Evolutionary conservation across 2,113 vertebrate genomes (phyloP), one percentile per base, ranked within the genome.

Genomic region (Porphyrio hochstetteri): DNA sequence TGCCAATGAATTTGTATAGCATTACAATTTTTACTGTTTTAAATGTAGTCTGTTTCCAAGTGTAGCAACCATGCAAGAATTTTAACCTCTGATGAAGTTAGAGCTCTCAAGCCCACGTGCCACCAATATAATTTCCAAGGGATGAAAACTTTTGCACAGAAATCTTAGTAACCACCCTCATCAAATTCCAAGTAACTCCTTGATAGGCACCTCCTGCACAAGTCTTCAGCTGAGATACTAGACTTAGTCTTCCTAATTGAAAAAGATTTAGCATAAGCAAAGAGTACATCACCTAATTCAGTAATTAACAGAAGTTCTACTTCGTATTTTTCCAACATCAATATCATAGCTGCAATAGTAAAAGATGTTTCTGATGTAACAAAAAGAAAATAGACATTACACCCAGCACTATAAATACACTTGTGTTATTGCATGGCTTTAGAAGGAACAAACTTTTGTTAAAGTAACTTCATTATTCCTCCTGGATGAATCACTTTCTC

Each of bases 61-160:
- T 5, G 11, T 9, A 4, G 21, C 17, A 57, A 52, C 5, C 3
- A 38, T 0, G 5, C 16, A 33, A 18, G 10, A 21, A n/a, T 56
- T 93, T 61, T 25, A 75, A 69, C 10, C 27, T 67, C 16, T 55
- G 38, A 28, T 14, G 8, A 42, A 7, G 25, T n/a, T 9, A 78
- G 29, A 75, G 64, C 14, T 38, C 38, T 23, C 15, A 8, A 68
- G 21, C 5, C 61, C 13, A 16, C 24, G 10, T 77, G 5, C 23
- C 40, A 50, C 5, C 50, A n/a, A 4, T 2, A 11, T 2, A 0
- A 29, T 28, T 86, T 68, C 25, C 40, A 74, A 48, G 11, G 5
- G 15, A 80, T 36, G 25, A 67, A 35, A 38, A 60, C 33, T 65
- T 36, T 7, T 18, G 7, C 29, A 31, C 1, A 64, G 44, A 70